Evolutionary conservation across 2,113 vertebrate species (phyloP).

Genomic region (Callipepla californica): DNA sequence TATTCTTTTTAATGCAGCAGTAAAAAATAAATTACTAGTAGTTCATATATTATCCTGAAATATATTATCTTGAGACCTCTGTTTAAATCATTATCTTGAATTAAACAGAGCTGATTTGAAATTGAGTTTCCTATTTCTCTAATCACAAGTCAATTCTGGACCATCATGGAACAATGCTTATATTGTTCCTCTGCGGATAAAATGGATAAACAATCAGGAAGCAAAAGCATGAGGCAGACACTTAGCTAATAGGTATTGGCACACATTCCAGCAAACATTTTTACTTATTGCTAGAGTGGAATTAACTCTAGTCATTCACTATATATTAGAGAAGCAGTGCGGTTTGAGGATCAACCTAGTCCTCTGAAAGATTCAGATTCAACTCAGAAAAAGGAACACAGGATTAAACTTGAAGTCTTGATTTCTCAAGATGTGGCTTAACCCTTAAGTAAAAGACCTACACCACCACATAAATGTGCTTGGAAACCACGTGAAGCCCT

Average conservation of each 20-base stretch:
- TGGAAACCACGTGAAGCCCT: background rate
- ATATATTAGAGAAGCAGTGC: rapidly evolving
- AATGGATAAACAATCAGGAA: background rate
- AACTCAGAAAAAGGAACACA: background rate
- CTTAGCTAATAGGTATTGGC: background rate
- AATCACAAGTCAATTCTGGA: background rate
- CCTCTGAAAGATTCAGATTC: background rate
- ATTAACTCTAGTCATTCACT: background rate
- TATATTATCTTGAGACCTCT: background rate
- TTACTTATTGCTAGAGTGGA: background rate
- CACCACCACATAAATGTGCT: rapidly evolving
- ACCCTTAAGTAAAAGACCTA: background rate
- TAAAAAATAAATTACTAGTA: background rate
- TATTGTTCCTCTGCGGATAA: background rate
- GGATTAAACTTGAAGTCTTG: background rate
- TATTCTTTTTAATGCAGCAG: background rate
- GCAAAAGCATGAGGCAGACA: background rate
- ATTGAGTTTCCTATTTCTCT: background rate
- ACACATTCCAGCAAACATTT: background rate
- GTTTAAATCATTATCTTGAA: background rate
- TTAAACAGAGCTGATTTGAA: background rate
- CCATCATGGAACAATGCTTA: background rate
- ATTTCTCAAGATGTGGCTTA: background rate
- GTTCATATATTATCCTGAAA: background rate
- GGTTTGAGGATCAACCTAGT: background rate